Evolutionary conservation across 2,888 invertebrate genomes (phyloP), one percentile per base, ranked within the genome.

Genomic region (Panopea generosa): DNA sequence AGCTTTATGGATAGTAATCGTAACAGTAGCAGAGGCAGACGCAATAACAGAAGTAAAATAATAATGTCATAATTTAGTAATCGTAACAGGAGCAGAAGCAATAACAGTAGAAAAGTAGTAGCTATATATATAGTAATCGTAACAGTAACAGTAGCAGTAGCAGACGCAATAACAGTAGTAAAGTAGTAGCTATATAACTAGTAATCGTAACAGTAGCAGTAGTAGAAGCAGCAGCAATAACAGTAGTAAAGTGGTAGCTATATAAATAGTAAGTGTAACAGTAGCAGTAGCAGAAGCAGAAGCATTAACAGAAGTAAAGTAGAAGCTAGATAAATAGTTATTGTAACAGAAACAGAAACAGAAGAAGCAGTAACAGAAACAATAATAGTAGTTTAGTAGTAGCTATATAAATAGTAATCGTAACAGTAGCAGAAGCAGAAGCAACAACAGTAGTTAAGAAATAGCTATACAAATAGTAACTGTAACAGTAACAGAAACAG

Each of bases 341-440:
- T 29, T 16, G 62, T 50, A 27, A 52, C 24, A 27, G 49, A 20
- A 27, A 29, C 2, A 27, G 26, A 4, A 50, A 27, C 27, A 14
- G 62, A 27, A 27, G 62, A 20, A 27, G 60, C 22, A 11, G 40
- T 45, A 22, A 38, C 22, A 11, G 60, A 29, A 27, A 24, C 22
- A 22, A 38, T 24, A 38, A 14, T 26, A 38, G 65, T 26, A n/a
- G n/a, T n/a, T n/a, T n/a, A n/a, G n/a, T n/a, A n/a, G n/a, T n/a
- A n/a, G n/a, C n/a, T n/a, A n/a, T n/a, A n/a, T n/a, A n/a, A n/a
- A n/a, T n/a, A n/a, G n/a, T n/a, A 40, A 40, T 26, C 33, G 55
- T 40, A 38, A 26, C 40, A 24, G 55, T 29, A 49, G 60, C 29
- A 60, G 59, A 60, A 47, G 29, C 43, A 60, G 68, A 40, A 60